These are phyloP conservation scores for Drosophila aff. DNA, from an alignment of 1,140 invertebrate species.

Conservation along the genomic window DNA sequence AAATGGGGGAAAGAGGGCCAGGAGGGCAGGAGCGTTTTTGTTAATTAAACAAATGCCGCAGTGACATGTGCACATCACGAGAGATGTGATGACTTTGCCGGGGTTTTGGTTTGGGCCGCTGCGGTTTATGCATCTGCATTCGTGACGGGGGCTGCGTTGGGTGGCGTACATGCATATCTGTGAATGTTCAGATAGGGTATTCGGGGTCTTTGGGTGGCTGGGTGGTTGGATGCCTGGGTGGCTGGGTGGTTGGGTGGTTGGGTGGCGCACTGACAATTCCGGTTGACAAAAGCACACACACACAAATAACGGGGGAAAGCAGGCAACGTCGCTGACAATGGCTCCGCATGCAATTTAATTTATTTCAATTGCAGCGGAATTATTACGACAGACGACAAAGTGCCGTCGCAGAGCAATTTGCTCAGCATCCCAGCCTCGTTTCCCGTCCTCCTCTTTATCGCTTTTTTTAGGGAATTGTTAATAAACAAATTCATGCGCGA, in stretches of 20 bases:
- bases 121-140: constrained; percentile 57
- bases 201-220: constrained; percentile 15
- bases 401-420: constrained; percentile 71
- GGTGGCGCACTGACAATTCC: constrained; percentile 39
- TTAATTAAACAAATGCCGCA: constrained; percentile 84
- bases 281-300: constrained; percentile 58
- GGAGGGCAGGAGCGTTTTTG: constrained; percentile 59
- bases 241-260: constrained; percentile 6
- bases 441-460: constrained; percentile 3
- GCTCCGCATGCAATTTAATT: constrained; percentile 81
- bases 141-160: constrained; percentile 22
- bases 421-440: constrained; percentile 6
- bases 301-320: constrained; percentile 55
- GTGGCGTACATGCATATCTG: neutral
- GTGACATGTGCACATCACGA: constrained; percentile 81
- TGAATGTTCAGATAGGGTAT: constrained; percentile 10
- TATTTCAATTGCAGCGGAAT: constrained; percentile 81
- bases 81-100: constrained; percentile 68
- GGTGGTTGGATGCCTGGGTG: constrained; percentile 8
- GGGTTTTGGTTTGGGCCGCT: constrained; percentile 45
- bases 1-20: neutral
- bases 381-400: constrained; percentile 79
- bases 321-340: constrained; percentile 59
- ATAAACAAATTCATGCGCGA: constrained; percentile 74
- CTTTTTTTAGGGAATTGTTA: constrained; percentile 63